Conservation (phyloP, 2,113 vertebrate species). For the Larimichthys polyactis region DNA sequence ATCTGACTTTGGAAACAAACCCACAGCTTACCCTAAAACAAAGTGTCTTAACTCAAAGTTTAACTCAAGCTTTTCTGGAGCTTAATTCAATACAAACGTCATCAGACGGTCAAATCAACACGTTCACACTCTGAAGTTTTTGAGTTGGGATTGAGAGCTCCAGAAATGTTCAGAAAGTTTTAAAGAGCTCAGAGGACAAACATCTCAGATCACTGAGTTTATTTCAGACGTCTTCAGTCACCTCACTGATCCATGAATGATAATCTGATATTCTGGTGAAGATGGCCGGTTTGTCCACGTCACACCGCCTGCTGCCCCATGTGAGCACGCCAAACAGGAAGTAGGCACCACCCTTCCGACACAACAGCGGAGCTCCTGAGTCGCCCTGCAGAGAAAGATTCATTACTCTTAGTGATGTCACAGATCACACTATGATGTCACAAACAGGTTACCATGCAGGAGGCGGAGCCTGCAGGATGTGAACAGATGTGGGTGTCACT, state of each 20-base stretch:
- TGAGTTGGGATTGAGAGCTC: background rate
- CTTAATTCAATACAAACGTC: background rate
- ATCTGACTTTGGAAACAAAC: no score
- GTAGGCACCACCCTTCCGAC: constrained; percentile 65
- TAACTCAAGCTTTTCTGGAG: background rate
- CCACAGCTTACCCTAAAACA: no score
- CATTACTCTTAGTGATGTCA: no score
- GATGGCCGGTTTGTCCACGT: constrained; percentile 69
- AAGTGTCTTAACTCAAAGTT: background rate
- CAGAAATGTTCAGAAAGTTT: background rate
- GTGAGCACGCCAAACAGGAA: constrained; percentile 80
- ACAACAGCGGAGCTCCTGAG: constrained; percentile 75
- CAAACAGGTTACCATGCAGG: constrained; percentile 77
- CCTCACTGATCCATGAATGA: constrained; percentile 62
- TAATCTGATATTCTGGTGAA: constrained; percentile 71
- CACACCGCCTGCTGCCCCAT: constrained; percentile 69
- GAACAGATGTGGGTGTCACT: constrained; percentile 71
- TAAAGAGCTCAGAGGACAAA: background rate
- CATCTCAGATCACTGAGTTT: background rate
- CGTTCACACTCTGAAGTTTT: background rate
- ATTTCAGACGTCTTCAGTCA: constrained; percentile 20
- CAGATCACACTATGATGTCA: no score
- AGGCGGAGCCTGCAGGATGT: constrained; percentile 69
- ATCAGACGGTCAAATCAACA: background rate
- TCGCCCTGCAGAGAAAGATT: constrained; percentile 70